These are phyloP conservation scores for Rhipidura dahli DNA, from an alignment of 2,113 vertebrate genomes.

Conservation along the genomic window DNA sequence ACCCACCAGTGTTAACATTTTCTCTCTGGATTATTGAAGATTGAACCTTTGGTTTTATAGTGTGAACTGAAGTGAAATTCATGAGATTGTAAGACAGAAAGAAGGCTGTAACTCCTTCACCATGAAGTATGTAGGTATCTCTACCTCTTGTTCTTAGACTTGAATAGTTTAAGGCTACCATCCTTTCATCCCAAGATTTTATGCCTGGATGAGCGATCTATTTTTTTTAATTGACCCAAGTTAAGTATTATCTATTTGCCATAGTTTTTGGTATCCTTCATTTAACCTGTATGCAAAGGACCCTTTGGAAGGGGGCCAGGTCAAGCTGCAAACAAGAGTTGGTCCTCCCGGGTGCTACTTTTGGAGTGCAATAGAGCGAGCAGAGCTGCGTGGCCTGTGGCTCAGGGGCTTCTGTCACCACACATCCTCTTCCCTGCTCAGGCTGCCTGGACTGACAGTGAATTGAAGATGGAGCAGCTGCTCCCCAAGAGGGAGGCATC, in stretches of 20 bases:
- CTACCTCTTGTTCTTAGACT: slow-evolving; percentile 61
- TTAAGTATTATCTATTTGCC: slow-evolving; percentile 17
- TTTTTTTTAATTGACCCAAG: neutral
- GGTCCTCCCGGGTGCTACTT: neutral
- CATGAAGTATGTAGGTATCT: slow-evolving; percentile 41
- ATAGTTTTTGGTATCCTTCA: neutral
- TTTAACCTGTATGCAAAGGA: neutral
- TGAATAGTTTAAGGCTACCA: slow-evolving; percentile 40
- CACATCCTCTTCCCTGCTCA: neutral
- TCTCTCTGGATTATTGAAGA: slow-evolving; percentile 13
- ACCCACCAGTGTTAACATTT: slow-evolving; percentile 5
- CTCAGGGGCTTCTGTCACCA: neutral
- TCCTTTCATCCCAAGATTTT: neutral
- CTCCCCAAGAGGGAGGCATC: neutral
- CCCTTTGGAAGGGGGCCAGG: neutral
- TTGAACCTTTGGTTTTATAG: neutral
- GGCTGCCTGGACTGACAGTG: neutral
- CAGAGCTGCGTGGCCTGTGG: neutral
- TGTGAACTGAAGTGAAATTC: neutral
- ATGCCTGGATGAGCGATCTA: neutral
- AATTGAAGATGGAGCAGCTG: neutral
- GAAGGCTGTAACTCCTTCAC: slow-evolving; percentile 39
- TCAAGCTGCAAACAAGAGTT: neutral
- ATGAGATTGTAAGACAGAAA: neutral
- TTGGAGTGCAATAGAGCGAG: neutral